Percentiles rank a stretch among this genome's conserved stretches.
phyloP scores from a whole-genome alignment of 92 coral and sea anemone species.

The Epizoanthus ramosus region DNA sequence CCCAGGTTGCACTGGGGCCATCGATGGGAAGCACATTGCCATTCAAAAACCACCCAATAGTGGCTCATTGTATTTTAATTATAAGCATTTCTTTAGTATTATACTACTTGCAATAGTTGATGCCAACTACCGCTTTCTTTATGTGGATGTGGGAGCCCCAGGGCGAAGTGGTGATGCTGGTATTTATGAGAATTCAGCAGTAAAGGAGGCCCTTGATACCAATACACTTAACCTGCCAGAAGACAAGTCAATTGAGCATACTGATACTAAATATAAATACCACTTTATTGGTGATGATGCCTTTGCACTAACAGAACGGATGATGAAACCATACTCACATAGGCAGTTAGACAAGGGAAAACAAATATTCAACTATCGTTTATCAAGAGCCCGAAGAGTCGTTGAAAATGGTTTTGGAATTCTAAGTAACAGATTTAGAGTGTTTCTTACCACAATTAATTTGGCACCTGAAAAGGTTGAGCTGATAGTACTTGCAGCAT shows the following conservation, averaged over 20 bases:
- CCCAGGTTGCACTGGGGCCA: constrained; percentile 25
- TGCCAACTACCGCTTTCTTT: constrained; percentile 44
- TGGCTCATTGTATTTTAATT: constrained; percentile 38
- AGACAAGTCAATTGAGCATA: constrained; percentile 1
- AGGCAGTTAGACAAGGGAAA: constrained; percentile 38
- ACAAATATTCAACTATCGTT: constrained; percentile 40
- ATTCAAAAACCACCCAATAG: constrained; percentile 7
- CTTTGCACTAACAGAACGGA: constrained; percentile 21
- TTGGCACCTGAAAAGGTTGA: constrained; percentile 42
- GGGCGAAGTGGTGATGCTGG: constrained; percentile 47
- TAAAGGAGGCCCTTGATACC: constrained; percentile 31
- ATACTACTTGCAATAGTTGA: constrained; percentile 39
- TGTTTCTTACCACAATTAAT: constrained; percentile 32
- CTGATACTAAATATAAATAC: not conserved
- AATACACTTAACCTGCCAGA: constrained; percentile 28
- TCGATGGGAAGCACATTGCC: constrained; percentile 49
- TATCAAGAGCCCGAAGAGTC: constrained; percentile 40
- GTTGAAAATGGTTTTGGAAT: constrained; percentile 49
- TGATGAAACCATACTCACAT: constrained; percentile 53
- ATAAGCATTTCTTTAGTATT: constrained; percentile 34
- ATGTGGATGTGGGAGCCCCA: constrained; percentile 43
- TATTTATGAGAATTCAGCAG: constrained; percentile 5
- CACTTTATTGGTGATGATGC: constrained; percentile 50
- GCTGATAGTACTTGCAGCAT: constrained; percentile 28
- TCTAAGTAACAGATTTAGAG: constrained; percentile 39